phyloP scores from a whole-genome alignment of 1,140 invertebrate species.

The Panulirus ornatus region DNA sequence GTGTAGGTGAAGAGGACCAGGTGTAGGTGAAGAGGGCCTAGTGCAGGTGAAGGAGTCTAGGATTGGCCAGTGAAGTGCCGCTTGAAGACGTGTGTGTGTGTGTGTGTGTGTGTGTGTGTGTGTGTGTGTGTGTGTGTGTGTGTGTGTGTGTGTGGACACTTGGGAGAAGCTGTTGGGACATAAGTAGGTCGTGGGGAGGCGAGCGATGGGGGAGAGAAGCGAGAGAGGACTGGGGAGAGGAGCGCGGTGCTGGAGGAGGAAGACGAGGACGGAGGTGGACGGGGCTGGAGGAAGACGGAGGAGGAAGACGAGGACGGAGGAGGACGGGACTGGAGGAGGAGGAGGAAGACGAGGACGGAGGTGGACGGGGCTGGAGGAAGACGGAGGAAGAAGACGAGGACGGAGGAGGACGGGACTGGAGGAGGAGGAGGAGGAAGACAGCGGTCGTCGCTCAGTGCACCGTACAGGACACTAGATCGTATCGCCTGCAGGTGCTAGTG shows the following conservation, averaged over 20 bases:
- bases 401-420: not conserved
- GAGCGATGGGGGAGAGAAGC: not conserved
- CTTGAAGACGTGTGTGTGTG: no score
- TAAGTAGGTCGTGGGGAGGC: not conserved
- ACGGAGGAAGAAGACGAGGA: not conserved
- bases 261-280: not conserved
- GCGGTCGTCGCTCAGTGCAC: no score
- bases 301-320: not conserved
- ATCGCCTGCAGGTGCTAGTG: no score
- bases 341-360: not conserved
- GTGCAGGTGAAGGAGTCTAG: no score
- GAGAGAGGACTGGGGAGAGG: not conserved
- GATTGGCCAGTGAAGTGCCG: no score
- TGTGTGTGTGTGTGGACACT: not conserved
- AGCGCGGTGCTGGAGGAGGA: not conserved
- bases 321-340: not conserved
- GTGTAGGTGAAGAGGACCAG: no score
- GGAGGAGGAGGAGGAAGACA: not conserved
- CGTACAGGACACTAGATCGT: no score
- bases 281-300: not conserved
- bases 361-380: conserved; percentile 16
- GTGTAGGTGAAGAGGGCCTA: no score
- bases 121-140: not conserved
- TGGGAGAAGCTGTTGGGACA: not conserved
- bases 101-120: no score